Base-by-base conservation (phyloP, 2,797 vertebrate species). In the Parauchenoglanis punctatus region DNA sequence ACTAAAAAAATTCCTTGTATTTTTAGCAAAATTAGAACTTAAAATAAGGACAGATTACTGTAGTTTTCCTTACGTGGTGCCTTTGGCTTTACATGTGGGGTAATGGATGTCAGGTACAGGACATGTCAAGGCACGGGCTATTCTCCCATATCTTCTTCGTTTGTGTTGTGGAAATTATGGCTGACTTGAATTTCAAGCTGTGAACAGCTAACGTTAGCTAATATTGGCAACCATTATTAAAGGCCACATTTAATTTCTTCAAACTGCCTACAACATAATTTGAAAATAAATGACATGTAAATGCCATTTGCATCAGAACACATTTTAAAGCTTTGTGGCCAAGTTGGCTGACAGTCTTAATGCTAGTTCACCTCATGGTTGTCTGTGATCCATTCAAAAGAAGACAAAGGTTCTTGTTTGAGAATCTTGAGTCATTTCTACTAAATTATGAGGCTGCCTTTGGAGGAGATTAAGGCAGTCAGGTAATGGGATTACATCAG, bases 401-500 rank as follows among this genome's bases (percentile, higher is more conserved):
- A 75, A 81, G 44, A 81, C 87, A 63, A 81, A 54, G 46, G 12
- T 18, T 2, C 28, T 80, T 84, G 40, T 70, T 56, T 28, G 54
- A 68, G 75, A 65, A 65, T 67, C 40, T 18, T 46, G 25, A 56
- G 56, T 67, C 84, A 85, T 85, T 85, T 85, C 49, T 31, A 85
- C 67, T 35, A 40, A 75, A 85, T 81, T 52, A 65, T 18, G 18
- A 85, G 67, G 18, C 18, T 18, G 63, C 13, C 3, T 68, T 25
- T 49, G 35, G 44, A 76, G 23, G 11, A 70, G 81, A 78, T 87
- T 84, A 72, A 78, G 73, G n/a, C 12, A 58, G 65, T 10, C 54
- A 54, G 54, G 25, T 52, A 52, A 81, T 28, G 18, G 20, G 75
- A 80, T 87, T 87, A 84, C 81, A 70, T 77, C 81, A 85, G 15